Evolutionary conservation across 1,140 invertebrate species (phyloP), one percentile per base, ranked within the genome.

Genomic region (Drusus annulatus): DNA sequence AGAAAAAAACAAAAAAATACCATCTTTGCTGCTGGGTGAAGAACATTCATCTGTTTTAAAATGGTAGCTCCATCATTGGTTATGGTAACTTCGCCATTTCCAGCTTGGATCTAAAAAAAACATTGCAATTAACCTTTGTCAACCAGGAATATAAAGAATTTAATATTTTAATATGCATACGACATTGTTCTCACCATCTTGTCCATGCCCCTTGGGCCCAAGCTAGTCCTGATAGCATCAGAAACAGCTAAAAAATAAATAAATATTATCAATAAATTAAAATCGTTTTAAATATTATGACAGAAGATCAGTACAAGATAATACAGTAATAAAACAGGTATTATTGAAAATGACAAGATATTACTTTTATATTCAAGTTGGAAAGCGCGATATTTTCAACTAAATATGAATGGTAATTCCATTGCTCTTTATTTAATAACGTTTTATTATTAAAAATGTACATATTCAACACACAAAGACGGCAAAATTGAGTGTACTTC

Each of bases 1-100:
- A 58, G 36, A 45, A 45, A 13, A n/a, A 45, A 45, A 45, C 36
- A 45, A 63, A 21, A 16, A 56, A 19, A 87, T 92, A 98, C 96
- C 98, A 99, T 99, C 94, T 99, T 99, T 54, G 98, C 98, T 84
- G 99, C 98, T 78, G 99, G 99, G 90, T 99, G 99, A 83, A 98
- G 91, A 10, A 99, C 97, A 90, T 98, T 98, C 95, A 99, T 99
- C 91, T 99, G 95, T 89, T 99, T 99, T 52, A 99, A 90, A 90
- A 99, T 99, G 28, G 99, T 99, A 28, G 99, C 99, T 80, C 99
- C 99, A 93, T 99, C 99, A 92, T 99, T 99, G 62, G 98, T 99
- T 78, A 99, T 99, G 10, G 98, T 99, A 0, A 99, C 99, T 92
- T 99, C 98, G 10, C 98, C 98, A 91, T 98, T 98, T 16, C 93